Base-by-base conservation (phyloP, 2,888 invertebrate genomes). In the Hemithea aestivaria region DNA sequence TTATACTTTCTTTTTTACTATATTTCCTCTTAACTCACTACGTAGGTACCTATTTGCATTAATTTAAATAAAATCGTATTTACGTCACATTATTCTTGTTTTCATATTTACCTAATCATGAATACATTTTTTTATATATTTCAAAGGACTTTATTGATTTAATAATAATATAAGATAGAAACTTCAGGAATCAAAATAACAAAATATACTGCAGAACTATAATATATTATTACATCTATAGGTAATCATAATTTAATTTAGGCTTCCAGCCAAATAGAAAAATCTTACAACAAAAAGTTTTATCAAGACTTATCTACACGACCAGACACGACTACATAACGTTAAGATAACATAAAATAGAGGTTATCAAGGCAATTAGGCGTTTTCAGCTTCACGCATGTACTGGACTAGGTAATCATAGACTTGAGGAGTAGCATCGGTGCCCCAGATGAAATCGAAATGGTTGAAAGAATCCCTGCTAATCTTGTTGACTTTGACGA, bases 391-490 rank as follows among this genome's bases (percentile, higher is more conserved):
- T 6, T 64, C 40, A 26, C 46, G 64, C 59, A 76, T 35, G 1
- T 44, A 25, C 1, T 20, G 20, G 2, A 74, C 10, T 0, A 74
- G 0, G 1, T 28, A 42, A n/a, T 64, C 56, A 24, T 66, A 72
- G 0, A 74, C 20, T 12, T 55, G 34, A 0, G 46, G 43, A 21
- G 31, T 65, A 0, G 48, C 68, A 27, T 69, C 61, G 0, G 20
- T 38, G 0, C 56, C 65, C 76, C 75, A 77, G n/a, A 72, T 51
- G 33, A 68, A 76, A 21, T 74, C 74, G 2, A 51, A 58, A 45
- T 76, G 75, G 33, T 64, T 65, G 22, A 76, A 78, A 0, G 40
- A 40, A 0, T 51, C 41, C 6, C 69, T 53, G 0, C 40, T 45
- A 1, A 53, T 52, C 36, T 51, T 37, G 10, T 45, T 40, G 0